These are phyloP conservation scores for Venustaconcha ellipsiformis DNA, from an alignment of 1,140 invertebrate species.

Conservation along the genomic window DNA sequence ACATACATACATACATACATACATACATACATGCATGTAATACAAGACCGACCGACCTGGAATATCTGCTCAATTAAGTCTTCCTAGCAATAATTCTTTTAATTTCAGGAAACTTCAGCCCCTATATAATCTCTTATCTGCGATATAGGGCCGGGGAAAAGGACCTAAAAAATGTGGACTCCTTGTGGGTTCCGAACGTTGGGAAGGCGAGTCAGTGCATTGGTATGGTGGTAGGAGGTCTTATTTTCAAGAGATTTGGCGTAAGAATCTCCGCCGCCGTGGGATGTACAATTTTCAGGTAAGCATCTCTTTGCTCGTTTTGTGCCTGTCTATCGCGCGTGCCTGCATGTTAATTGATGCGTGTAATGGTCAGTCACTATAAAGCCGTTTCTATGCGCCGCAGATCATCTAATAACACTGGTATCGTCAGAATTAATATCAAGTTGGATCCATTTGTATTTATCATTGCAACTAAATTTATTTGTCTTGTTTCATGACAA, in stretches of 20 bases:
- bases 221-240: slow-evolving; percentile 9
- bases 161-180: slow-evolving; percentile 4
- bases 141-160: slow-evolving; percentile 14
- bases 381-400: no score
- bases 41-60: no score
- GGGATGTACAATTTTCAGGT: slow-evolving; percentile 12
- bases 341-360: no score
- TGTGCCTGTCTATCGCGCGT: no score
- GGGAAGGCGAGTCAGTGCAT: slow-evolving; percentile 1
- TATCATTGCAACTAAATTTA: no score
- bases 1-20: slow-evolving; percentile 15
- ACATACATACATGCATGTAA: neutral
- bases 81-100: no score
- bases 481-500: no score
- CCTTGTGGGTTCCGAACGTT: slow-evolving; percentile 7
- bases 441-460: no score
- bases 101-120: slow-evolving; percentile 21
- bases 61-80: no score
- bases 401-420: no score
- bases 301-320: neutral
- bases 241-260: slow-evolving; percentile 8
- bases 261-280: slow-evolving; percentile 2
- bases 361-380: no score
- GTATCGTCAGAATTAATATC: no score
- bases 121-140: slow-evolving; percentile 23